These are phyloP conservation scores for Bombylius major DNA, from an alignment of 2,888 invertebrate species.

Conservation along the genomic window DNA sequence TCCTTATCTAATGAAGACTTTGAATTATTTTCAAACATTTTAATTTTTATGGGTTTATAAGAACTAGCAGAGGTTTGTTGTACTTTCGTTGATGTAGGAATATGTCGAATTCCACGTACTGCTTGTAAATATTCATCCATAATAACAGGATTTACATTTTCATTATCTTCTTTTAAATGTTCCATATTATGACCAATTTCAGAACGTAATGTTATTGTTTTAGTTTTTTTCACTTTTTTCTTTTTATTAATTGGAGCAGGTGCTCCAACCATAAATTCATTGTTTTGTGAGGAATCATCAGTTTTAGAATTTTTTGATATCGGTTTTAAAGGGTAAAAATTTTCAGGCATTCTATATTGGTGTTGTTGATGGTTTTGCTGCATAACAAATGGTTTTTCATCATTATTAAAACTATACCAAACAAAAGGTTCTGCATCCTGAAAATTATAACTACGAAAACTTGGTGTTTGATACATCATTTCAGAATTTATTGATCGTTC, in stretches of 20 bases:
- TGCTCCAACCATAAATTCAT: neutral
- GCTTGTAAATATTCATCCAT: slow-evolving; percentile 3
- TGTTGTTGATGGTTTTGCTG: neutral
- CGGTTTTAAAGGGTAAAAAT: neutral
- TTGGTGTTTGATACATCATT: neutral
- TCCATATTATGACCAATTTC: neutral
- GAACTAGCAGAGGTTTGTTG: too few species aligned
- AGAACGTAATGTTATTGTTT: neutral
- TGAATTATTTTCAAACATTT: neutral
- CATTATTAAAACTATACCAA: neutral
- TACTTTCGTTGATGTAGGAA: neutral
- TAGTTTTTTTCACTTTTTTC: neutral
- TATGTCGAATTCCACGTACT: neutral
- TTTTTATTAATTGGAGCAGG: neutral
- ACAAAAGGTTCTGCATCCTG: neutral
- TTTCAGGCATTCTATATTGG: neutral
- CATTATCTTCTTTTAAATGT: neutral
- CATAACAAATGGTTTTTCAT: neutral
- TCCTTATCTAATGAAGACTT: neutral
- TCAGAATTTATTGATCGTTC: neutral
- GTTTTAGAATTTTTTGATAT: neutral
- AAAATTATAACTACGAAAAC: neutral
- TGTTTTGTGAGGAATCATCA: too few species aligned
- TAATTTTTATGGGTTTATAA: neutral
- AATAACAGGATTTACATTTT: slow-evolving; percentile 1